Percentiles rank a stretch among this genome's conserved stretches.
Conservation (phyloP, 1,140 invertebrate genomes). For the Helicoverpa armigera region DNA sequence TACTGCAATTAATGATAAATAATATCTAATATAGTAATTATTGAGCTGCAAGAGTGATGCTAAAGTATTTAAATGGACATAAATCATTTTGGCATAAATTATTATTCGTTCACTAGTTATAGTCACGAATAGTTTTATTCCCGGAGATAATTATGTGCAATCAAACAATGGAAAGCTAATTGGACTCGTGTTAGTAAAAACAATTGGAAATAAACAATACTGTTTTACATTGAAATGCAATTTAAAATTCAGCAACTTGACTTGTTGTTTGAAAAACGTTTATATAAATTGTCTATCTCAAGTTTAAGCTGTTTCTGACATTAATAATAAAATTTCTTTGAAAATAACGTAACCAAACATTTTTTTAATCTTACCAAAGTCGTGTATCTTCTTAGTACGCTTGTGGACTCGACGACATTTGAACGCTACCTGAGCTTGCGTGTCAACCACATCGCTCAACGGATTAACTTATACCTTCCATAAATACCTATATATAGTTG, state of each 20-base stretch:
- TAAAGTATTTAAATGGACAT: conserved; percentile 2
- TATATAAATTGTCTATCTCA: background rate
- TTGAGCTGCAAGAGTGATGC: conserved; percentile 12
- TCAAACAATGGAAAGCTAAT: background rate
- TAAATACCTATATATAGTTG: conserved; percentile 66
- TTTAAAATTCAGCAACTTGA: background rate
- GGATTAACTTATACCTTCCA: conserved; percentile 73
- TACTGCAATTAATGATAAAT: conserved; percentile 58
- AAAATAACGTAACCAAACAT: conserved; percentile 31
- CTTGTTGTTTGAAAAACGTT: background rate
- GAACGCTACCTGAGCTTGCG: conserved; percentile 61
- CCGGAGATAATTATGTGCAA: background rate
- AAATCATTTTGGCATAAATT: conserved; percentile 32
- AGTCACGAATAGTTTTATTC: background rate
- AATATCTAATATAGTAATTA: conserved; percentile 22
- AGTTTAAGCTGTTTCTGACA: conserved; percentile 5
- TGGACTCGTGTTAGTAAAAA: too few relatives aligned
- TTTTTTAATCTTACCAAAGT: conserved; percentile 19
- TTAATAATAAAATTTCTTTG: conserved; percentile 21
- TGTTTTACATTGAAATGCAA: background rate
- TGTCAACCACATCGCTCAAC: conserved; percentile 66
- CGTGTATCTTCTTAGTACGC: conserved; percentile 43
- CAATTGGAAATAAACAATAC: background rate
- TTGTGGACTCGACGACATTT: conserved; percentile 46
- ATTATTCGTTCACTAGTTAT: background rate